phyloP scores from a whole-genome alignment of 2,888 invertebrate genomes.

The Heliconius sara region DNA sequence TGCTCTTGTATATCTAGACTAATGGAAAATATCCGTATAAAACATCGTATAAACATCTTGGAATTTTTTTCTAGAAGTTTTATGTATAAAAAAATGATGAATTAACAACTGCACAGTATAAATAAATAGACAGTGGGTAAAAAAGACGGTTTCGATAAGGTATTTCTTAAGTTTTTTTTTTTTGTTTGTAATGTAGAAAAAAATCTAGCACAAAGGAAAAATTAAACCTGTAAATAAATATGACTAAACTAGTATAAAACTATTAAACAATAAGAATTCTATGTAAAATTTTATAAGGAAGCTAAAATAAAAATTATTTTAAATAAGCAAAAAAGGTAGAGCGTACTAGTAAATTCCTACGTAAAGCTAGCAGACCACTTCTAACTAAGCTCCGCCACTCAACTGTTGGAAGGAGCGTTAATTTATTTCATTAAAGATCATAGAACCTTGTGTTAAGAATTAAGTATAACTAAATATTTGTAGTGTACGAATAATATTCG shows the following conservation, averaged over 20 bases:
- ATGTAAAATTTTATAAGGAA: neutral
- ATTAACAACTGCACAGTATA: too few relatives aligned
- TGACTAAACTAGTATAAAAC: neutral
- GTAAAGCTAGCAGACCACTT: conserved; percentile 17
- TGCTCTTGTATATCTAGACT: neutral
- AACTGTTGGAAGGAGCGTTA: neutral
- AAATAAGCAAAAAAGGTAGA: neutral
- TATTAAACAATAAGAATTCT: neutral
- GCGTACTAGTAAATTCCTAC: neutral
- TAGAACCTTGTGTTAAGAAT: neutral
- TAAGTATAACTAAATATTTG: too few relatives aligned
- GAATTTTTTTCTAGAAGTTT: too few relatives aligned
- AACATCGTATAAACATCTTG: neutral
- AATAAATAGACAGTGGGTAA: too few relatives aligned
- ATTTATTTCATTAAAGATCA: conserved; percentile 14
- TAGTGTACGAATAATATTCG: neutral
- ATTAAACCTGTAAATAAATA: neutral
- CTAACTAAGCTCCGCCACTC: conserved; percentile 17
- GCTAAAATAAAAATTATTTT: neutral
- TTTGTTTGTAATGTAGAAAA: too few relatives aligned
- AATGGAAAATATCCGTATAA: neutral
- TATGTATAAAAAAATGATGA: too few relatives aligned
- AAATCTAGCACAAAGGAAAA: neutral
- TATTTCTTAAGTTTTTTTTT: too few relatives aligned
- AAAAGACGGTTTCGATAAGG: too few relatives aligned